Evolutionary conservation across 2,888 invertebrate species (phyloP).

Genomic region (Craniophora ligustri): DNA sequence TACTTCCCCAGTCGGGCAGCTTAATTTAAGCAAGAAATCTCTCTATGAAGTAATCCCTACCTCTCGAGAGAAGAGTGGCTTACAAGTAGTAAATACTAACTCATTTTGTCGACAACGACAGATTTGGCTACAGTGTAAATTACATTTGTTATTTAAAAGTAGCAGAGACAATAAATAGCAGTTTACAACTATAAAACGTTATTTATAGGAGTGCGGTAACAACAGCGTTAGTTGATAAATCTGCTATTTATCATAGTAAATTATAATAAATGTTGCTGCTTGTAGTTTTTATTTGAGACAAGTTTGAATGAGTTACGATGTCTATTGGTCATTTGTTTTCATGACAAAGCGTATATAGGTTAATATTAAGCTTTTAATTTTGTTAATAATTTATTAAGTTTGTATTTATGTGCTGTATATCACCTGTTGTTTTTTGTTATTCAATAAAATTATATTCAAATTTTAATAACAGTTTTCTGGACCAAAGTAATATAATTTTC

Average conservation of each 20-base stretch:
- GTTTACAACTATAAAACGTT: slow-evolving; percentile 14
- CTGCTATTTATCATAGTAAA: slow-evolving; percentile 31
- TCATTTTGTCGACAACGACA: slow-evolving; percentile 2
- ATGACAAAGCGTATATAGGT: slow-evolving; percentile 14
- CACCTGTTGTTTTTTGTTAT: not conserved
- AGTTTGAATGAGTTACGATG: slow-evolving; percentile 6
- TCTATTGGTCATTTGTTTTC: slow-evolving; percentile 9
- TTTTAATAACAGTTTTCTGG: not conserved
- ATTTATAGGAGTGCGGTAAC: slow-evolving; percentile 31
- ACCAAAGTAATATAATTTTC: too few species aligned
- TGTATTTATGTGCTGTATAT: not conserved
- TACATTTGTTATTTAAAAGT: slow-evolving; percentile 4
- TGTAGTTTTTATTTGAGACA: slow-evolving; percentile 24
- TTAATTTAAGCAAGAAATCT: too few species aligned
- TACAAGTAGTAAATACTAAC: too few species aligned
- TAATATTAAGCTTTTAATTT: slow-evolving; percentile 6
- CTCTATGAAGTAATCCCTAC: too few species aligned
- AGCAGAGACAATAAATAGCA: slow-evolving; percentile 19
- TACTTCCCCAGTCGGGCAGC: too few species aligned
- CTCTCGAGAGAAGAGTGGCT: too few species aligned
- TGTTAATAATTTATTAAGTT: not conserved
- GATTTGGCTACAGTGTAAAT: not conserved
- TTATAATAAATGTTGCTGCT: slow-evolving; percentile 17
- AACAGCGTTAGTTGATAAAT: slow-evolving; percentile 33
- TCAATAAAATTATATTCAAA: too few species aligned